phyloP scores from a whole-genome alignment of 1,140 invertebrate genomes.

The Trialeurodes vaporariorum region DNA sequence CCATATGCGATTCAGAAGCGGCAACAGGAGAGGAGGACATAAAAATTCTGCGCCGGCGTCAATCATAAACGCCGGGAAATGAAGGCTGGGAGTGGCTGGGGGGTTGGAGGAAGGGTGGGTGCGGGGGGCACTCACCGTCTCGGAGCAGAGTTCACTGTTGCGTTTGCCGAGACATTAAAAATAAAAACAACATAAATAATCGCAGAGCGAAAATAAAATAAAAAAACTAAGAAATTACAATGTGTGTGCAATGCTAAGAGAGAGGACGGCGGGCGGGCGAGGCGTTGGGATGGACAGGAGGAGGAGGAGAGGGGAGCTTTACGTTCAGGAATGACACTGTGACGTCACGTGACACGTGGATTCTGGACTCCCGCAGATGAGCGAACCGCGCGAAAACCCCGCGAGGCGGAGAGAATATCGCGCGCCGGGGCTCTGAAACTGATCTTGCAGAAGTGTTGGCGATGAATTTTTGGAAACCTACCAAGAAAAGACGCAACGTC shows the following conservation, averaged over 20 bases:
- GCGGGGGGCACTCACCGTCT: no score
- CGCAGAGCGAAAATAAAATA: neutral
- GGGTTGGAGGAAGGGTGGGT: no score
- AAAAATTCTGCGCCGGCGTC: neutral
- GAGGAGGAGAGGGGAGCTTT: no score
- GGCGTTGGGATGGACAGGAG: no score
- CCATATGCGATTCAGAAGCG: neutral
- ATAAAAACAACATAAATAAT: slow-evolving; percentile 1
- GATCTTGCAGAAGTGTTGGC: neutral
- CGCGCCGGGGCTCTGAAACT: neutral
- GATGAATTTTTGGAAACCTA: neutral
- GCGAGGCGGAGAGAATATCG: no score
- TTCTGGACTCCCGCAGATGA: neutral
- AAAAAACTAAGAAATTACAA: no score
- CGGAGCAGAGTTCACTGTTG: no score
- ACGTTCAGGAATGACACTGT: neutral
- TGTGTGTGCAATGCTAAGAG: no score
- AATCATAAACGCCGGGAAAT: neutral
- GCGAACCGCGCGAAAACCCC: neutral
- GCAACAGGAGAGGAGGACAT: neutral
- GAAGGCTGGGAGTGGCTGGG: no score
- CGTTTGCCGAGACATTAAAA: neutral
- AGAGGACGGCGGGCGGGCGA: no score
- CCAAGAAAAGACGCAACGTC: neutral
- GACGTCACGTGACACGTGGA: neutral